Conservation (phyloP, 2,888 invertebrate species). For the Cerastis leucographa region DNA sequence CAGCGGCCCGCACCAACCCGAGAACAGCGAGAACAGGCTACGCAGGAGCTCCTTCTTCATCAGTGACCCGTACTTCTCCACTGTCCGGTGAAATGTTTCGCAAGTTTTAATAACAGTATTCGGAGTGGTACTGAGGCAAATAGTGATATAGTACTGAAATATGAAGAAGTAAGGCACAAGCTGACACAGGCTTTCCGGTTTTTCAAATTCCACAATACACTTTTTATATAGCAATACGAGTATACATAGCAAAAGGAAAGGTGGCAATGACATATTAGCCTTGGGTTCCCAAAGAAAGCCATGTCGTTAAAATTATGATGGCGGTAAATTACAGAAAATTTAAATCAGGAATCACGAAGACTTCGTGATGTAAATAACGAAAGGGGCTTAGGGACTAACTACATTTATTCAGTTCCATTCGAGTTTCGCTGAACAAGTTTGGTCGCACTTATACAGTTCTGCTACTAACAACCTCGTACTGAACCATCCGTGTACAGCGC, state of each 20-base stretch:
- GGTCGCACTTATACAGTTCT: no score
- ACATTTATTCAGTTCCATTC: no score
- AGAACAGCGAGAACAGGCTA: conserved; percentile 97
- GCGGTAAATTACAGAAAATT: no score
- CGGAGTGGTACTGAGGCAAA: background rate
- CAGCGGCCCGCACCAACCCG: conserved; percentile 98
- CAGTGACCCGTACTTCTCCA: conserved; percentile 96
- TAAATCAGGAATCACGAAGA: background rate
- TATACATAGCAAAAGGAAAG: background rate
- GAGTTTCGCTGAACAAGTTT: no score
- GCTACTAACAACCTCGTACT: no score
- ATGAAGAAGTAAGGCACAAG: background rate
- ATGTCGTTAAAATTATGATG: background rate
- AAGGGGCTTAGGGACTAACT: background rate
- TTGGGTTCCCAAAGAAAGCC: background rate
- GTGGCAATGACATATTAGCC: background rate
- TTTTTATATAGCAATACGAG: no score
- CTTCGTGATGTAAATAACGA: background rate
- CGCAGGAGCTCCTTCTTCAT: conserved; percentile 96
- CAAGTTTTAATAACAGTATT: background rate
- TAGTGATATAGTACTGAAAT: background rate
- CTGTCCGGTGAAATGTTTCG: conserved; percentile 83
- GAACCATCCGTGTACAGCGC: no score
- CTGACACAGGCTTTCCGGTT: background rate
- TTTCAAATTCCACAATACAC: background rate